Base-by-base conservation (phyloP, 2,888 invertebrate species). In the Steromphala cineraria region DNA sequence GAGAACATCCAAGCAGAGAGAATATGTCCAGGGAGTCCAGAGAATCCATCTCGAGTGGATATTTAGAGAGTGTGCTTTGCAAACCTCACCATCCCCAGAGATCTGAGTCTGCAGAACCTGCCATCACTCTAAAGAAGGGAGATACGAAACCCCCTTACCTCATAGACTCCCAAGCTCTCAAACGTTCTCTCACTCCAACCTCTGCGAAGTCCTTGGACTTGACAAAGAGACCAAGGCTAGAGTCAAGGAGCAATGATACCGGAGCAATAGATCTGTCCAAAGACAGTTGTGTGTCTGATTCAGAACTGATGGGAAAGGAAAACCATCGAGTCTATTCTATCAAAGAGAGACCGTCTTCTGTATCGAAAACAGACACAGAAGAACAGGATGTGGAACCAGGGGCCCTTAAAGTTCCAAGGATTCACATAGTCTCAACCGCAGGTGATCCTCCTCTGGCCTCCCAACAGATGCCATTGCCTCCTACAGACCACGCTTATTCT, bases 191-290 rank as follows among this genome's bases (percentile, higher is more conserved):
- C 36, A 87, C 88, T 7, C 87, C 88, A 7, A 85, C 86, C n/a
- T 80, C 81, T 56, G 82, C 84, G 28, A 81, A 76, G n/a, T 83
- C 84, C 2, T 80, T 87, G 15, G 87, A 88, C 67, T 85, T 89
- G 28, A 84, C 87, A 52, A 89, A 87, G 80, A 83, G 83, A 75
- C 56, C 86, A 4, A 85, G 87, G 80, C 52, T 84, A 15, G 83
- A 83, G 75, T 78, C 77, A 80, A 82, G 19, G 81, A 85, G 67
- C 82, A 84, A 80, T 75, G 82, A 86, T 19, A 89, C 90, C 71
- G 90, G 88, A 2, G 91, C 88, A 21, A 91, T 91, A 62, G 90
- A 91, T 80, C 83, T 91, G 55, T 90, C 90, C 17, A 86, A 87
- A 77, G 88, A 89, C 24, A 89, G 87, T 81, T 79, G 80, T 62